A percentile compares a stretch with the other conserved stretches of the same genome.
phyloP scores from a whole-genome alignment of 2,888 invertebrate genomes.

The Artemia sinica region DNA sequence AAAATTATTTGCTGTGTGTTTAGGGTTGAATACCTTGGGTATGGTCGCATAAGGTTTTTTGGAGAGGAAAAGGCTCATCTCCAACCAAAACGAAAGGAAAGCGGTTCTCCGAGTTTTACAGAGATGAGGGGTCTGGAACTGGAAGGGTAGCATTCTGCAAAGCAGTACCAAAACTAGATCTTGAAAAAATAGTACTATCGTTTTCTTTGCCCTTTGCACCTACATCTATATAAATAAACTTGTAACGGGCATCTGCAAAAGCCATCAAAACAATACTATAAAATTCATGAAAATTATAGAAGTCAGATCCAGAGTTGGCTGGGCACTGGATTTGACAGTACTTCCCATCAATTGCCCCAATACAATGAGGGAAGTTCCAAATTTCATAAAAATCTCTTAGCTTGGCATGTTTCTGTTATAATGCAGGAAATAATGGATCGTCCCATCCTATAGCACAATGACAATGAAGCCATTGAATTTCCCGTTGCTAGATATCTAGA shows the following conservation, averaged over 20 bases:
- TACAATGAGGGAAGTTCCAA: background rate
- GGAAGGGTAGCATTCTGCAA: constrained; percentile 23
- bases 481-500: too few relatives aligned
- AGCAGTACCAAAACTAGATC: constrained; percentile 15
- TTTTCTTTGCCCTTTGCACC: constrained; percentile 28
- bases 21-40: background rate
- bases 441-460: too few relatives aligned
- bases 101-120: constrained; percentile 27
- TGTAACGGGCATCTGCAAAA: constrained; percentile 28
- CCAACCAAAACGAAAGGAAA: constrained; percentile 25
- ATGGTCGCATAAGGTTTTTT: constrained; percentile 4
- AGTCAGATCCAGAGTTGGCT: constrained; percentile 7
- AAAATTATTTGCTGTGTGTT: background rate
- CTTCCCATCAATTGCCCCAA: background rate
- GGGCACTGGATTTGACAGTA: background rate
- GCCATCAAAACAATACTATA: too few relatives aligned
- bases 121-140: constrained; percentile 26
- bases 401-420: too few relatives aligned
- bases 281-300: constrained; percentile 21
- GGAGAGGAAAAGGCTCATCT: constrained; percentile 28
- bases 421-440: too few relatives aligned
- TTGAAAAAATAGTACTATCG: constrained; percentile 26
- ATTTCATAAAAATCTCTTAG: background rate
- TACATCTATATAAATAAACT: constrained; percentile 28
- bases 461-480: too few relatives aligned